Evolutionary conservation across 1,140 invertebrate genomes (phyloP), one percentile per base, ranked within the genome.

Genomic region (Cotesia vestalis): DNA sequence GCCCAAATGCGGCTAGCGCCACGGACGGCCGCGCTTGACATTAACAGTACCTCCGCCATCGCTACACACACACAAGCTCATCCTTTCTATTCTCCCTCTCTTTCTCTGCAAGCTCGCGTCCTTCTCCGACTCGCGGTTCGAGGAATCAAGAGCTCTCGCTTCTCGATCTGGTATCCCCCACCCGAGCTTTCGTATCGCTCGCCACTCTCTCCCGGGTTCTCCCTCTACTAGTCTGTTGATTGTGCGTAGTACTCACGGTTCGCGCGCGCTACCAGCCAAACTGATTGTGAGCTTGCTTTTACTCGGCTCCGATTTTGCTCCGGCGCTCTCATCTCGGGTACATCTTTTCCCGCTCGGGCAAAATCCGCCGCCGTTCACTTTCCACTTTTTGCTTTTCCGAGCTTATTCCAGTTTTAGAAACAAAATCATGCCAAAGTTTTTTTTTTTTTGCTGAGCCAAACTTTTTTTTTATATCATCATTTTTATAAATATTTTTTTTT

Each of bases 1-100:
- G 80, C 80, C 82, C 79, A 72, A 46, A 62, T 63, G 73, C 71
- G 57, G 2, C 14, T 68, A 46, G 75, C 75, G 75, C 61, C 73
- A 12, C 17, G 1, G 3, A 20, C 75, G 77, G 69, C 72, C 9
- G 27, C 1, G 9, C 8, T 1, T 2, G 5, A 66, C 57, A 73
- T 66, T 69, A 46, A 69, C 46, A 38, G 38, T 61, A 66, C 60
- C 73, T 73, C 77, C 73, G 77, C 73, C 75, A 75, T 78, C 75
- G 75, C 73, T 78, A 74, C 71, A 74, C 73, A 59, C 70, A 72
- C 59, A 71, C 72, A 73, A 5, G 12, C 12, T 59, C 36, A 70
- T 17, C 46, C 34, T 46, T 8, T 46, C 36, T 52, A 14, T n/a
- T 51, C 59, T 51, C 38, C 38, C 17, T 38, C 66, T 57, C 66